Conservation (phyloP, 1,140 invertebrate genomes). For the Orius laevigatus region DNA sequence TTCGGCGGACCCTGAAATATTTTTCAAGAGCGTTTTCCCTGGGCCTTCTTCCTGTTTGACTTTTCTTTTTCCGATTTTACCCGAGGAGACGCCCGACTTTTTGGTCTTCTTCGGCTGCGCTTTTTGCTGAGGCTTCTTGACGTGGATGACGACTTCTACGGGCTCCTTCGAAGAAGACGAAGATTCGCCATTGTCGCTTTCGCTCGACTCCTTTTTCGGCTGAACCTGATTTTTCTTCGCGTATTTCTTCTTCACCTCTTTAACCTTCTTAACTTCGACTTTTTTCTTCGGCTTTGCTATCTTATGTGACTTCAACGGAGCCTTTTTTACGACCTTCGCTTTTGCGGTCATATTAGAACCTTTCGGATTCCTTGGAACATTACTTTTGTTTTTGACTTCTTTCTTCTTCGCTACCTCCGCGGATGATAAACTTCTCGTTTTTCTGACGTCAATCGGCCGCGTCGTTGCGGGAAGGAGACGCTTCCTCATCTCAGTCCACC, state of each 20-base stretch:
- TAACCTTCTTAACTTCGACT: constrained; percentile 1
- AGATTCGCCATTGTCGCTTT: background rate
- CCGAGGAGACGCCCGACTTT: constrained; percentile 5
- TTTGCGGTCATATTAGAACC: background rate
- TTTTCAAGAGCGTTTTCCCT: constrained; percentile 10
- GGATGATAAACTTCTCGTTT: background rate
- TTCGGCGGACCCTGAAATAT: constrained; percentile 3
- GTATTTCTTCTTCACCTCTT: constrained; percentile 4
- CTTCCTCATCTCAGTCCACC: constrained; percentile 9
- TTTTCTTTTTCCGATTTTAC: constrained; percentile 12
- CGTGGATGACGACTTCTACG: constrained; percentile 14
- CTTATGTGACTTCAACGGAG: background rate
- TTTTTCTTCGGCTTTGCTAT: constrained; percentile 6
- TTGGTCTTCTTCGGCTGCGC: constrained; percentile 6
- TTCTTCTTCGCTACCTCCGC: constrained; percentile 1
- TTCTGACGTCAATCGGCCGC: constrained; percentile 3
- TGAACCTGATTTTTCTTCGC: constrained; percentile 3
- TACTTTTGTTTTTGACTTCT: constrained; percentile 1
- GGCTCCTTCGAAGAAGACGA: constrained; percentile 10
- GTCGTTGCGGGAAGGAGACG: constrained; percentile 6
- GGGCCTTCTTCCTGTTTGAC: background rate
- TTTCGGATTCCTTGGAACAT: background rate
- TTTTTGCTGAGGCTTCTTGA: constrained; percentile 11
- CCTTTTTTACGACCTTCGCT: constrained; percentile 13
- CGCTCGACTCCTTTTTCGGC: background rate